phyloP scores from a whole-genome alignment of 2,113 vertebrate genomes.

The Aleadryas rufinucha region DNA sequence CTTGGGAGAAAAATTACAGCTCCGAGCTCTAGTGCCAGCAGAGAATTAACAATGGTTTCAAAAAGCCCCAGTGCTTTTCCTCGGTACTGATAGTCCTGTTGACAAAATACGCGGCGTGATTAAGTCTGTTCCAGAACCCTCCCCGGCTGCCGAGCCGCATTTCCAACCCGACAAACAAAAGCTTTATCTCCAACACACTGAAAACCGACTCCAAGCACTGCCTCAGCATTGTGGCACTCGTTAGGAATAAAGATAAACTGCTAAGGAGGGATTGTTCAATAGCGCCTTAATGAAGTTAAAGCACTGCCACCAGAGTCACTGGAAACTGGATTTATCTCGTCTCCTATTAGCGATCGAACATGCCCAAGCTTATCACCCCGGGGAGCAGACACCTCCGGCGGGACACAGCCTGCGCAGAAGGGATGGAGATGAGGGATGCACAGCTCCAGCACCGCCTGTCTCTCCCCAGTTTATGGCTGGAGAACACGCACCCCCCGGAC shows the following conservation, averaged over 20 bases:
- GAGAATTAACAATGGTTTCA: slow-evolving; percentile 10
- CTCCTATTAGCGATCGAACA: background rate
- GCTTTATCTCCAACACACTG: slow-evolving; percentile 3
- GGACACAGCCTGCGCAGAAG: background rate
- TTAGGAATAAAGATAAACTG: slow-evolving; percentile 10
- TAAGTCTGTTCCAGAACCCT: background rate
- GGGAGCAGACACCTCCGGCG: background rate
- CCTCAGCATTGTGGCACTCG: background rate
- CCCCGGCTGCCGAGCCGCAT: background rate
- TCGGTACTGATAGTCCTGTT: slow-evolving; percentile 19
- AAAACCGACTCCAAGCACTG: background rate
- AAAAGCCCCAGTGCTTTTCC: background rate
- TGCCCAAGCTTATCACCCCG: background rate
- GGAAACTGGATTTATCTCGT: background rate
- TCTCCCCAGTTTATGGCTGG: fast-evolving
- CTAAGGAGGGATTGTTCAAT: background rate
- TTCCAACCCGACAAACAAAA: slow-evolving; percentile 30
- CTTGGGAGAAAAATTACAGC: background rate
- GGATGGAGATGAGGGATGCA: background rate
- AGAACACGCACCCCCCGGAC: fast-evolving
- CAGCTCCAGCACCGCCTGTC: fast-evolving
- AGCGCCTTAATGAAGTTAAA: background rate
- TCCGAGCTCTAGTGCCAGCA: background rate
- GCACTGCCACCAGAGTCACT: background rate
- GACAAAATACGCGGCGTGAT: slow-evolving; percentile 10